These are phyloP conservation scores for Ctenomys sociabilis DNA, from an alignment of 2,113 vertebrate species.

Conservation along the genomic window DNA sequence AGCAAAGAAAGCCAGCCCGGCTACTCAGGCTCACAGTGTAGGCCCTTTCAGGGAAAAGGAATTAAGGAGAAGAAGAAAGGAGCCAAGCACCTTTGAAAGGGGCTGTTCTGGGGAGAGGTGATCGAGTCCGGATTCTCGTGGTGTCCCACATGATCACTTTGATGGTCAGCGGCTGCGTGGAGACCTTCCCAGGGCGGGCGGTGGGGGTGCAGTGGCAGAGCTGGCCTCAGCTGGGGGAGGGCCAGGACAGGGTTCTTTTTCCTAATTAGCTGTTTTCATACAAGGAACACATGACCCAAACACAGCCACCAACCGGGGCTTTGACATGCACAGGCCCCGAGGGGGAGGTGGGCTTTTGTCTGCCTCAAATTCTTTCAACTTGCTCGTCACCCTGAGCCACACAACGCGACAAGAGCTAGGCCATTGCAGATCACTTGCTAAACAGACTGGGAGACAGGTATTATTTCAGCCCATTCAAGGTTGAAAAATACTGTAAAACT, in stretches of 20 bases:
- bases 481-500: constrained; percentile 24
- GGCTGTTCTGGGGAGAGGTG: constrained; percentile 74
- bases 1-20: constrained; percentile 23
- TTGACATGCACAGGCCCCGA: constrained; percentile 91
- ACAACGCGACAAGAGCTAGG: constrained; percentile 68
- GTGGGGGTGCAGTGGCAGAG: constrained; percentile 81
- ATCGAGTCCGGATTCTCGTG: constrained; percentile 76
- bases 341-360: constrained; percentile 81
- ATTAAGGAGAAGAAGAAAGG: constrained; percentile 66
- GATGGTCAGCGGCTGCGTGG: constrained; percentile 64
- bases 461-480: constrained; percentile 49
- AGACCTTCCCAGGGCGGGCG: constrained; percentile 77
- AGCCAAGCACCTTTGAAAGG: constrained; percentile 69
- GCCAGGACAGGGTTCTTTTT: constrained; percentile 85
- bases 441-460: constrained; percentile 54
- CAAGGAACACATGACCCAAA: constrained; percentile 91
- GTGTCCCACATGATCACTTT: constrained; percentile 76
- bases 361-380: constrained; percentile 81
- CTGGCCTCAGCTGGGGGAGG: constrained; percentile 73
- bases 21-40: constrained; percentile 50
- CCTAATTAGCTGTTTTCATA: constrained; percentile 95
- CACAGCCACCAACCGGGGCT: constrained; percentile 94
- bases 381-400: constrained; percentile 76
- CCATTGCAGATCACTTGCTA: constrained; percentile 30
- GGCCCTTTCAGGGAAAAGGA: constrained; percentile 31